Evolutionary conservation across 2,113 vertebrate species (phyloP).

Genomic region (Pteruthius melanotis): DNA sequence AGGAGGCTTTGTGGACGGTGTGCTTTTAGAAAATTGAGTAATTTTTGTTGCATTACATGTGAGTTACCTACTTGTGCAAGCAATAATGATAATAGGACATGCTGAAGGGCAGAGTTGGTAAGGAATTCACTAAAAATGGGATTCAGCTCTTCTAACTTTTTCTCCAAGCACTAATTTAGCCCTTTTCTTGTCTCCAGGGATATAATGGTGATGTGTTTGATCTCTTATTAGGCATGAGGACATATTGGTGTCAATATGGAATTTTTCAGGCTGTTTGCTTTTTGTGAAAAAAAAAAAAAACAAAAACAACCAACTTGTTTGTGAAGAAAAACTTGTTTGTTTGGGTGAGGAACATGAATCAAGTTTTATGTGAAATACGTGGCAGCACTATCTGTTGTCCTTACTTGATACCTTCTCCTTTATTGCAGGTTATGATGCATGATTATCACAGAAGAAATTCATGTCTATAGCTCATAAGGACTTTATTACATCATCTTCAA

Average conservation of each 20-base stretch:
- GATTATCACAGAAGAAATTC: slow-evolving; percentile 93
- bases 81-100: neutral
- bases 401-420: neutral
- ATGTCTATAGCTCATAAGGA: slow-evolving; percentile 95
- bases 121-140: neutral
- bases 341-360: neutral
- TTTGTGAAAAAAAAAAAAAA: neutral
- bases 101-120: neutral
- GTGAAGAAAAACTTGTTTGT: neutral
- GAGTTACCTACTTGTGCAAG: neutral
- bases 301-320: neutral
- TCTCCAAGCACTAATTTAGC: neutral
- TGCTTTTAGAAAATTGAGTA: neutral
- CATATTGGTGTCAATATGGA: neutral
- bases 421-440: slow-evolving; percentile 89
- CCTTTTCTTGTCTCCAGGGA: neutral
- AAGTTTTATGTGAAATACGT: neutral
- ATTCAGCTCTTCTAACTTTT: neutral
- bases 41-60: neutral
- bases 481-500: slow-evolving; percentile 95
- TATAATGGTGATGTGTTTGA: neutral
- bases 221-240: neutral
- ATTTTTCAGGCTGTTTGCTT: neutral
- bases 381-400: neutral
- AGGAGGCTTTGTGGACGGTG: neutral